Base-by-base conservation (phyloP, 2,113 vertebrate species). In the Balaeniceps rex region DNA sequence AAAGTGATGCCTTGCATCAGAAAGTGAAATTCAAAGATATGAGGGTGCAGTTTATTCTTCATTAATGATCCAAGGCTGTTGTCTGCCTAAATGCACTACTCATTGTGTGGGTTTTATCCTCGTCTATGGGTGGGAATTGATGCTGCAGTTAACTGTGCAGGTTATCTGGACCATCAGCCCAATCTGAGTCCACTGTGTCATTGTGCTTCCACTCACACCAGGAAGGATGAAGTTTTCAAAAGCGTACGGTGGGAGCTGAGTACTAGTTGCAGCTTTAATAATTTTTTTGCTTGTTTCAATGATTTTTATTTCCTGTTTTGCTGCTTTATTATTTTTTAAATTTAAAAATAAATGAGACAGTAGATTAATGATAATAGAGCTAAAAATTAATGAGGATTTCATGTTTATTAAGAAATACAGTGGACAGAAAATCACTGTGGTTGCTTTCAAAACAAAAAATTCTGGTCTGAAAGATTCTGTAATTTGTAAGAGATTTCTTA, bases 241-340 rank as follows among this genome's bases (percentile, higher is more conserved):
- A 64, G 6, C 1, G 0, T 26, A 7, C 15, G 10, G 0, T 24
- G 28, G 23, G 12, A 94, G 10, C 22, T 89, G 34, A 7, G 12
- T 25, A 23, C 4, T 58, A 38, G 33, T 60, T 58, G n/a, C 14
- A 69, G 6, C 28, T 36, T 66, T 19, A 72, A n/a, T 51, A 12
- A 4, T 28, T 28, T 42, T 81, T 88, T 72, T 54, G 2, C 7
- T 70, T 49, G 5, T 12, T 84, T 74, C 25, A 61, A 11, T 61
- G 65, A 23, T 28, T 69, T 86, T 77, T 49, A 4, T 47, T 8
- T 54, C 17, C 13, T 55, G 7, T 34, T 90, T 78, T 68, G 34
- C 6, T 60, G 9, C 0, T 19, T n/a, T 78, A 64, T 26, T 18
- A 5, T 57, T 54, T 83, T 74, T 31, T 21, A 10, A 25, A 40